These are phyloP conservation scores for Chaetoderma sp. DNA, from an alignment of 2,888 invertebrate genomes.

Conservation along the genomic window DNA sequence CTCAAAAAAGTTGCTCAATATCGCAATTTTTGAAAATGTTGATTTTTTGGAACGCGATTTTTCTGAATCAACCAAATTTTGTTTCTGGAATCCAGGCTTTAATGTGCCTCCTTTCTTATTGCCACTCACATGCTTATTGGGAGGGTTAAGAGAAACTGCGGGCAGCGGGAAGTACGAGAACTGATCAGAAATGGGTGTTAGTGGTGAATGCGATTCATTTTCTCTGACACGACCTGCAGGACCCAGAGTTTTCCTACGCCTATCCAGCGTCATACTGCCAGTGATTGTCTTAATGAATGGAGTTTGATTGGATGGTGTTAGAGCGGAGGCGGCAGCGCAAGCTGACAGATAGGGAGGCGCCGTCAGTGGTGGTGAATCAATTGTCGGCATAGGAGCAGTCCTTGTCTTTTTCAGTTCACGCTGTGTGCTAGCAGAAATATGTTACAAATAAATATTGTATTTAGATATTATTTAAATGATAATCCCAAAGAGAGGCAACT, in stretches of 20 bases:
- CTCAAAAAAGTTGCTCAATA: slow-evolving; percentile 61
- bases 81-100: background rate
- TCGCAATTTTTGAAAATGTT: slow-evolving; percentile 55
- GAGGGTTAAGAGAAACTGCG: too few species aligned
- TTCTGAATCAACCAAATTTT: too few species aligned
- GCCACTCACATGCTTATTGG: background rate
- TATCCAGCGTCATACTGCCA: slow-evolving; percentile 55
- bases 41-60: slow-evolving; percentile 10
- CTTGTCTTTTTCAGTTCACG: slow-evolving; percentile 56
- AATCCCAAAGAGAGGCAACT: too few species aligned
- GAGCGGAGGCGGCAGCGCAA: too few species aligned
- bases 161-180: background rate
- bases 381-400: slow-evolving; percentile 50
- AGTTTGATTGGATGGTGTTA: too few species aligned
- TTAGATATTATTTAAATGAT: too few species aligned
- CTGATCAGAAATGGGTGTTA: background rate
- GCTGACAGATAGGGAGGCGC: too few species aligned
- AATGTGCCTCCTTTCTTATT: too few species aligned
- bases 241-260: slow-evolving; percentile 33
- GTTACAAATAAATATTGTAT: too few species aligned
- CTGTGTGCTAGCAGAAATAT: too few species aligned
- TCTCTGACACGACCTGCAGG: background rate
- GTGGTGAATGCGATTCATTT: background rate
- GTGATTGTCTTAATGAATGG: slow-evolving; percentile 55
- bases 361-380: too few species aligned